Conservation (phyloP, 2,888 invertebrate species). For the Colletes collaris region DNA sequence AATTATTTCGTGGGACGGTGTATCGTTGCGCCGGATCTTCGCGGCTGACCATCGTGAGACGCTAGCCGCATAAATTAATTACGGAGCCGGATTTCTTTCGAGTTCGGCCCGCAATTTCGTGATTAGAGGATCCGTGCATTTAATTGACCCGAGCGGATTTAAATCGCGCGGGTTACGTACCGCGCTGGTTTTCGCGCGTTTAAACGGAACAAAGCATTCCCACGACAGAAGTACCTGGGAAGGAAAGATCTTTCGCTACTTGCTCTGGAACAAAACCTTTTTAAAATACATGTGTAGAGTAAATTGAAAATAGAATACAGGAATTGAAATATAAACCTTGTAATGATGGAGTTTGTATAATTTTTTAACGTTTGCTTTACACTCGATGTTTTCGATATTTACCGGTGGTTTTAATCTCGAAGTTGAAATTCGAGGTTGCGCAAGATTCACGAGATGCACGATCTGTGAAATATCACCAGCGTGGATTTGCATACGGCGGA, state of each 20-base stretch:
- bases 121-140: slow-evolving; percentile 57
- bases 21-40: slow-evolving; percentile 72
- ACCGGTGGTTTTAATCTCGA: too few relatives aligned
- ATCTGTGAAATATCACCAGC: slow-evolving; percentile 57
- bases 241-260: too few relatives aligned
- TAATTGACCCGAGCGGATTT: slow-evolving; percentile 16
- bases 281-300: too few relatives aligned
- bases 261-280: too few relatives aligned
- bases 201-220: slow-evolving; percentile 36
- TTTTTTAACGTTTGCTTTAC: too few relatives aligned
- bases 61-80: slow-evolving; percentile 70
- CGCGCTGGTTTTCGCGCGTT: slow-evolving; percentile 3
- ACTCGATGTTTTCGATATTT: too few relatives aligned
- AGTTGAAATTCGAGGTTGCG: background rate
- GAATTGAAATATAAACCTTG: too few relatives aligned
- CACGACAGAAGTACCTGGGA: slow-evolving; percentile 32
- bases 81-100: slow-evolving; percentile 46
- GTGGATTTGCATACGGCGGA: slow-evolving; percentile 54
- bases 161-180: background rate
- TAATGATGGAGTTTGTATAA: too few relatives aligned
- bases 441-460: slow-evolving; percentile 59
- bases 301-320: too few relatives aligned
- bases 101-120: slow-evolving; percentile 44
- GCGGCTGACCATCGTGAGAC: slow-evolving; percentile 62
- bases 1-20: slow-evolving; percentile 47